A percentile compares a stretch with the other conserved stretches of the same genome.
These are phyloP conservation scores for Danionella dracula DNA, from an alignment of 2,797 vertebrate genomes.

Conservation along the genomic window DNA sequence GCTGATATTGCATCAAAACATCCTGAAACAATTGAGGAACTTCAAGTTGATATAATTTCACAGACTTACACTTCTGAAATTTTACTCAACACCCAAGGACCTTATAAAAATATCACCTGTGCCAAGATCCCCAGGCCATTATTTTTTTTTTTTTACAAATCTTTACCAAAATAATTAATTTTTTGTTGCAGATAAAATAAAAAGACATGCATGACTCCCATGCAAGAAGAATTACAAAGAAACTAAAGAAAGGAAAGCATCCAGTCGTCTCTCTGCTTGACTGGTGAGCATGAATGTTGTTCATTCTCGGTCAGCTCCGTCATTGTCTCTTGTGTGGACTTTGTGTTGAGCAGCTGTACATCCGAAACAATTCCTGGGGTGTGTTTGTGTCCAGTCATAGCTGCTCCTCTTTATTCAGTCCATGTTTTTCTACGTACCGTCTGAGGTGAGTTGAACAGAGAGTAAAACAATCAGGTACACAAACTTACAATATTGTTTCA, in stretches of 20 bases:
- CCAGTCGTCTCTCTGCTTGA: constrained; percentile 51
- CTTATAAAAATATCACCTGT: constrained; percentile 78
- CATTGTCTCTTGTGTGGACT: constrained; percentile 41
- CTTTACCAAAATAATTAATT: constrained; percentile 76
- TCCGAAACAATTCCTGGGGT: constrained; percentile 28
- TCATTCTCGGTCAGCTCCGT: constrained; percentile 23
- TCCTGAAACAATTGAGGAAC: constrained; percentile 38
- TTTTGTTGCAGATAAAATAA: constrained; percentile 68
- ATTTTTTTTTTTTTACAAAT: constrained; percentile 78
- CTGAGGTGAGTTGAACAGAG: constrained; percentile 44
- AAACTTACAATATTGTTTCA: too few species aligned
- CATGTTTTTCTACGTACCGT: constrained; percentile 74
- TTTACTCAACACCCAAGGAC: constrained; percentile 59
- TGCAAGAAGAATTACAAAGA: constrained; percentile 58
- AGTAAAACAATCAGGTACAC: constrained; percentile 10
- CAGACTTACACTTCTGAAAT: constrained; percentile 60
- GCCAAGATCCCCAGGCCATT: constrained; percentile 73
- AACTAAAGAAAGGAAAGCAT: constrained; percentile 50
- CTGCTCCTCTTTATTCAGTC: constrained; percentile 60
- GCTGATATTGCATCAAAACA: constrained; percentile 47
- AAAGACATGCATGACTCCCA: constrained; percentile 73
- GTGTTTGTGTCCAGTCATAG: constrained; percentile 51
- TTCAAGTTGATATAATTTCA: constrained; percentile 38
- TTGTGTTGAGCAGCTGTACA: constrained; percentile 44
- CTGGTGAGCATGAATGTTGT: constrained; percentile 36